Evolutionary conservation across 2,888 invertebrate species (phyloP), one percentile per base, ranked within the genome.

Genomic region (Tinea pellionella): DNA sequence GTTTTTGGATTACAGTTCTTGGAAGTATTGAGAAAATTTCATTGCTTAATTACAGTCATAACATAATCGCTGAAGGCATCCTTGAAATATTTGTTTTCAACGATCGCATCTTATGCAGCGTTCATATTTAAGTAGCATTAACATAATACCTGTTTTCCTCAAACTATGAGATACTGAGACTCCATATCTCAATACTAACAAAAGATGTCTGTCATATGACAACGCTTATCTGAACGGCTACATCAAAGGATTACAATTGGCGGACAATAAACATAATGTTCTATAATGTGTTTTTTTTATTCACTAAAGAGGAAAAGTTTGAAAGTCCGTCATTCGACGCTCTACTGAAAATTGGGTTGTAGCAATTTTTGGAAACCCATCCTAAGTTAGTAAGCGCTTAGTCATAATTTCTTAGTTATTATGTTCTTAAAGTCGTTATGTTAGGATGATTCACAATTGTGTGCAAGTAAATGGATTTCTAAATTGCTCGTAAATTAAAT

Each of bases 381-480:
- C 24, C 24, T 24, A 24, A 24, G 24, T 24, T 24, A 6, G 37
- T 37, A 37, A 2, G 9, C 37, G 37, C 37, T 37, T 37, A 37
- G 37, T 37, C 37, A 37, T 37, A 37, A 37, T 2, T 12, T 37
- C 37, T n/a, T 37, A 37, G 37, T 37, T 12, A 37, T 12, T 37
- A 37, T 37, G 37, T 37, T 37, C 2, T 37, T 37, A 37, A 24
- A 24, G 24, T 24, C 2, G 65, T 64, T 66, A 66, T 68, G 66
- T 78, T 84, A 84, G 84, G 83, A 68, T 84, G 85, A 83, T 64
- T 85, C 82, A 84, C 37, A 37, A 53, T 47, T 60, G 61, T 61
- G 62, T 59, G 47, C 59, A 61, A 62, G 61, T 57, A 15, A 11
- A 56, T 42, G 9, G 18, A 30, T 29, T 60, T 60, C 57, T 60